Percentiles rank a stretch among this genome's conserved stretches.
phyloP scores from a whole-genome alignment of 2,113 vertebrate genomes.

The Scortum barcoo region DNA sequence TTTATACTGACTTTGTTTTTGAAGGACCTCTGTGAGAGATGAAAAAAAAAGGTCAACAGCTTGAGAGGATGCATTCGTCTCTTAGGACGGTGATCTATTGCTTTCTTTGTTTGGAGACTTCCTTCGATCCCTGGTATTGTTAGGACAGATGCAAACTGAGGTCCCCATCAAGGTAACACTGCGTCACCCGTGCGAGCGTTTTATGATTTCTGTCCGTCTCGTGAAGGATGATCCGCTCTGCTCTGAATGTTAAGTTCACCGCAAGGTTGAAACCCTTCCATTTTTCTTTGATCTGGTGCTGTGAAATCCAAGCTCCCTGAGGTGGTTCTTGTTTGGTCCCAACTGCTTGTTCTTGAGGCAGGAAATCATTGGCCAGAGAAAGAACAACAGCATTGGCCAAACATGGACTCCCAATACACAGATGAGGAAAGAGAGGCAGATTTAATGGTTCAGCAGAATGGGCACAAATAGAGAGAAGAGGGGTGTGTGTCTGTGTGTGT shows the following conservation, averaged over 20 bases:
- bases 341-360: constrained; percentile 47
- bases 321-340: constrained; percentile 36
- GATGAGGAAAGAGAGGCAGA: constrained; percentile 42
- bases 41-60: not conserved
- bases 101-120: constrained; percentile 4
- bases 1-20: not conserved
- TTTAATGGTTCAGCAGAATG: constrained; percentile 55
- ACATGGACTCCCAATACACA: constrained; percentile 48
- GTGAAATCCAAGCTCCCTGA: constrained; percentile 35
- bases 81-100: constrained; percentile 24
- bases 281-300: constrained; percentile 25
- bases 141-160: not conserved
- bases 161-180: not conserved
- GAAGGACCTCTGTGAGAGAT: not conserved
- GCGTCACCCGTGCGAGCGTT: not conserved
- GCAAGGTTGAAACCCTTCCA: constrained; percentile 10
- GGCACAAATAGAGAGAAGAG: not conserved
- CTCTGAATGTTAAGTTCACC: constrained; percentile 29
- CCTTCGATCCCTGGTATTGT: not conserved
- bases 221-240: not conserved
- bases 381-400: constrained; percentile 47
- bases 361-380: constrained; percentile 37
- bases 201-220: constrained; percentile 5
- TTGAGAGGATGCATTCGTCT: constrained; percentile 7
- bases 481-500: too few species aligned